phyloP scores from a whole-genome alignment of 2,888 invertebrate genomes.

The Ceramica pisi region DNA sequence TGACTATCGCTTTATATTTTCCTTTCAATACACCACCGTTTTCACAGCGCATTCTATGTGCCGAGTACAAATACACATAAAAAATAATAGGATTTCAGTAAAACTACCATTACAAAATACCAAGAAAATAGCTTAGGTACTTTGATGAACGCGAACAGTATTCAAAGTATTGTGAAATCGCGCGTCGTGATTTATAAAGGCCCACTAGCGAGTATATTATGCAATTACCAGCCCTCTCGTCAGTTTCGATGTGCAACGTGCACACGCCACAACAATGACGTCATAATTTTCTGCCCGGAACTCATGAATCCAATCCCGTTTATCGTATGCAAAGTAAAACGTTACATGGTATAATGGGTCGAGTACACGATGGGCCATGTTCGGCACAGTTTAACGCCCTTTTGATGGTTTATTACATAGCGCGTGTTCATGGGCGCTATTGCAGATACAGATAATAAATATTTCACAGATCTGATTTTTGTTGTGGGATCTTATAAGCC shows the following conservation, averaged over 20 bases:
- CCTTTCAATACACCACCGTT: background rate
- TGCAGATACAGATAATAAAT: conserved; percentile 5
- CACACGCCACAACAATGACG: conserved; percentile 62
- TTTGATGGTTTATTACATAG: conserved; percentile 41
- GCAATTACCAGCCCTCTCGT: conserved; percentile 62
- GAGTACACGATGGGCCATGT: conserved; percentile 47
- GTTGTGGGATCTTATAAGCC: background rate
- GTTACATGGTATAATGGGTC: conserved; percentile 58
- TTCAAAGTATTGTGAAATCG: conserved; percentile 40
- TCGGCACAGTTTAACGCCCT: conserved; percentile 32
- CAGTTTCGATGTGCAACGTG: conserved; percentile 58
- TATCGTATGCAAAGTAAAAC: conserved; percentile 62
- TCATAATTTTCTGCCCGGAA: conserved; percentile 62
- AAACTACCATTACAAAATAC: conserved; percentile 14
- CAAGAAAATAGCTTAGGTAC: conserved; percentile 26
- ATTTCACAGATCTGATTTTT: background rate
- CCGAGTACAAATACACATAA: background rate
- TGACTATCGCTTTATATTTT: background rate
- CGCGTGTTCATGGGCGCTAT: background rate
- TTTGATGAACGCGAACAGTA: conserved; percentile 24
- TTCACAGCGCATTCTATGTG: background rate
- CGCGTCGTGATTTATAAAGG: conserved; percentile 46
- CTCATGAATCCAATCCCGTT: conserved; percentile 57
- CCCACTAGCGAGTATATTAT: conserved; percentile 57
- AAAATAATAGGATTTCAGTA: background rate